phyloP scores from a whole-genome alignment of 2,797 vertebrate species.

The Eupleurogrammus muticus region DNA sequence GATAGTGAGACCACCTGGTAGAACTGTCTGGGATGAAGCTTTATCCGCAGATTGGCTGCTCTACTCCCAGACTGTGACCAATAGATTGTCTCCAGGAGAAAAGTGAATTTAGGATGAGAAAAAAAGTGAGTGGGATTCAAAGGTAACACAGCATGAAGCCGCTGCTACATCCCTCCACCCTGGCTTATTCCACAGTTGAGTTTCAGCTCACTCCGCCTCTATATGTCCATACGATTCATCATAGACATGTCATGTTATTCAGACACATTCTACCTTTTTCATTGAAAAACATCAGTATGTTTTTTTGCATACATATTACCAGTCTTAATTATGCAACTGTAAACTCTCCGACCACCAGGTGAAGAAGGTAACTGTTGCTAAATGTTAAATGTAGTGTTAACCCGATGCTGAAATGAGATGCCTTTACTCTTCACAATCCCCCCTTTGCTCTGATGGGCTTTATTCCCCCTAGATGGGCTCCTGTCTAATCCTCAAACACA shows the following conservation, averaged over 20 bases:
- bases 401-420: slow-evolving; percentile 61
- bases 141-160: slow-evolving; percentile 55
- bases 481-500: slow-evolving; percentile 85
- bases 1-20: slow-evolving; percentile 24
- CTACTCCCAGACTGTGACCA: slow-evolving; percentile 70
- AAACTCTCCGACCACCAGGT: slow-evolving; percentile 19
- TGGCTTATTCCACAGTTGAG: slow-evolving; percentile 1
- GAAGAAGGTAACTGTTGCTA: background rate
- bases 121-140: slow-evolving; percentile 47
- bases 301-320: slow-evolving; percentile 1
- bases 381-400: background rate
- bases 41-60: slow-evolving; percentile 30
- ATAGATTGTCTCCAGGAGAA: slow-evolving; percentile 64
- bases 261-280: slow-evolving; percentile 11
- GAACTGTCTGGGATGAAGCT: slow-evolving; percentile 43
- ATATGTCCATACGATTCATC: slow-evolving; percentile 20
- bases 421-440: slow-evolving; percentile 50
- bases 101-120: slow-evolving; percentile 57
- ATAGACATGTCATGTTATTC: slow-evolving; percentile 27
- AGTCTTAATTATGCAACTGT: slow-evolving; percentile 12
- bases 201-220: slow-evolving; percentile 17
- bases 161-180: slow-evolving; percentile 24
- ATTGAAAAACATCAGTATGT: background rate
- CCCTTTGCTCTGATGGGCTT: slow-evolving; percentile 33
- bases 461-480: slow-evolving; percentile 75